Evolutionary conservation across 2,113 vertebrate genomes (phyloP).

Genomic region (Apaloderma vittatum): DNA sequence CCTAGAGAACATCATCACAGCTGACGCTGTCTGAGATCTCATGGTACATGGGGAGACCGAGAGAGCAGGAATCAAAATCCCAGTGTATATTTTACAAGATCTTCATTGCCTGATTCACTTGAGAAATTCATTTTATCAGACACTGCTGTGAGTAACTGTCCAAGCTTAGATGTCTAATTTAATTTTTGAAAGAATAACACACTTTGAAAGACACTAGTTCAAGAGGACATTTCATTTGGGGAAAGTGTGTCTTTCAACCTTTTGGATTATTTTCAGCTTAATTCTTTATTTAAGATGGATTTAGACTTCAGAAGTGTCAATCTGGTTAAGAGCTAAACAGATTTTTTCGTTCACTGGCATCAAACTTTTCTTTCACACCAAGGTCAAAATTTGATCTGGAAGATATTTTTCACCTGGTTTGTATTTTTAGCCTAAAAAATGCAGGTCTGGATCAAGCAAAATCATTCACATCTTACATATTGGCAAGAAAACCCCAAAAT

Average conservation of each 20-base stretch:
- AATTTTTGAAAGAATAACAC: neutral
- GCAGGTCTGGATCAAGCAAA: neutral
- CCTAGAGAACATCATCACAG: neutral
- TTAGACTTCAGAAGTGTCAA: neutral
- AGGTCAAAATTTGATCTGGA: neutral
- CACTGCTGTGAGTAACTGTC: neutral
- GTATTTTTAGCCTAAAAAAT: conserved; percentile 1
- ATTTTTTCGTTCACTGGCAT: neutral
- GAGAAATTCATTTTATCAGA: neutral
- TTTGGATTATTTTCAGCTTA: neutral
- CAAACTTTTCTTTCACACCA: neutral
- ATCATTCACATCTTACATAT: neutral
- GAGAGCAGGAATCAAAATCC: neutral
- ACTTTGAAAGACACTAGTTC: neutral
- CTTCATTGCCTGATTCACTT: neutral
- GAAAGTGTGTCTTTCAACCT: neutral
- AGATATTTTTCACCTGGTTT: neutral
- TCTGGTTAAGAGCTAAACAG: neutral
- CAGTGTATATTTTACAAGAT: neutral
- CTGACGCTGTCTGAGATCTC: neutral
- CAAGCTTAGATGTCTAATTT: neutral
- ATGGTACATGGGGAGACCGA: neutral
- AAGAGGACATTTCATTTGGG: neutral
- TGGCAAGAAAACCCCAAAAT: neutral
- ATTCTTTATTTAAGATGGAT: neutral